A percentile compares a stretch with the other conserved stretches of the same genome.
These are phyloP conservation scores for Coenonympha glycerion DNA, from an alignment of 2,888 invertebrate species.

Conservation along the genomic window DNA sequence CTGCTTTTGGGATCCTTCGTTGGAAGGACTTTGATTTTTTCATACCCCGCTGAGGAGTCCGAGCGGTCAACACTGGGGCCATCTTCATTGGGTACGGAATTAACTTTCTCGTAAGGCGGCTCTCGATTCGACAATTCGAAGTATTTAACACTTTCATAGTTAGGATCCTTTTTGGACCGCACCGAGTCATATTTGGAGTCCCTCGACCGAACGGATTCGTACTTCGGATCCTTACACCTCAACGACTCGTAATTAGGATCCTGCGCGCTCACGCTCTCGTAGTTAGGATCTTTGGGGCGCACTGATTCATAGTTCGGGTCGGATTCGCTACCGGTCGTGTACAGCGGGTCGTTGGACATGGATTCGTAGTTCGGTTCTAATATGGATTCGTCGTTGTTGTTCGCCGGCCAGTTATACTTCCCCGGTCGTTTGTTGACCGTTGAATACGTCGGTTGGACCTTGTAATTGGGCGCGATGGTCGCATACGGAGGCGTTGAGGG, in stretches of 20 bases:
- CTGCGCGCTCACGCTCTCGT: conserved; percentile 80
- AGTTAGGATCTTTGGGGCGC: conserved; percentile 79
- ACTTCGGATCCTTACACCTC: conserved; percentile 80
- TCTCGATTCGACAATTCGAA: conserved; percentile 76
- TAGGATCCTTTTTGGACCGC: conserved; percentile 79
- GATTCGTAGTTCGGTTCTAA: conserved; percentile 86
- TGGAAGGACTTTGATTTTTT: conserved; percentile 57
- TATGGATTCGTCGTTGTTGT: conserved; percentile 68
- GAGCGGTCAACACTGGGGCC: conserved; percentile 50
- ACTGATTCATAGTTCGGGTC: conserved; percentile 84
- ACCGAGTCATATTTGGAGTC: conserved; percentile 77
- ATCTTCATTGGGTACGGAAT: conserved; percentile 46
- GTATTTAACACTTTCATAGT: conserved; percentile 88
- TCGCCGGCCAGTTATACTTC: conserved; percentile 70
- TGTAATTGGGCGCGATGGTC: conserved; percentile 63
- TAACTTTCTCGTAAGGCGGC: conserved; percentile 81
- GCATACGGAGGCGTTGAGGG: conserved; percentile 69
- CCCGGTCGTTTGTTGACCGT: conserved; percentile 74
- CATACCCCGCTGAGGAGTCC: conserved; percentile 63
- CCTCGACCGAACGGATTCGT: conserved; percentile 79
- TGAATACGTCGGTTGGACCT: conserved; percentile 71
- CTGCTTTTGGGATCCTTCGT: conserved; percentile 55
- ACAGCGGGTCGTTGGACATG: conserved; percentile 78
- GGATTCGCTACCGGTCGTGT: conserved; percentile 83
- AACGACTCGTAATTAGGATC: conserved; percentile 83